Evolutionary conservation across 92 coral and sea anemone genomes (phyloP), one percentile per base, ranked within the genome.

Genomic region (Siderastrea siderea): DNA sequence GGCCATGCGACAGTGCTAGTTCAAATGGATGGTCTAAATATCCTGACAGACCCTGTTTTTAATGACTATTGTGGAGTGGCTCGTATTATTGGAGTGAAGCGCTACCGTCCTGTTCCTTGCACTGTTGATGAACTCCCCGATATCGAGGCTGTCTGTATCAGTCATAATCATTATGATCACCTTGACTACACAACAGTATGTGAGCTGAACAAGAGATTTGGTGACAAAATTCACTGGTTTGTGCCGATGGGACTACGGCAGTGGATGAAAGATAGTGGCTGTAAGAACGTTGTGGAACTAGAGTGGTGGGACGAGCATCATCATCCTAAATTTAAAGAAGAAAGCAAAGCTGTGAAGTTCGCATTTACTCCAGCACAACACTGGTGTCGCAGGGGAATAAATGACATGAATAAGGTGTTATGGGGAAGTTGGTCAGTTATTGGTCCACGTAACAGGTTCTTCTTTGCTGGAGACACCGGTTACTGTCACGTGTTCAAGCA

Each of bases 351-450:
- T 7, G 94, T 92, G 2, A 83, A 81, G 76, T 95, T 97, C 81
- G 94, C 86, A 7, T 93, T 97, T 53, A 96, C 98, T 8, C 99
- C 99, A 47, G 91, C 99, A 2, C 96, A 97, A 71, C 99, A 97
- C 51, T 97, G 99, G 99, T 97, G 99, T 65, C 92, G 93, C 52
- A 75, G 99, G 73, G 90, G 89, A 66, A 14, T 87, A n/a, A 87
- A 70, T 76, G 99, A 97, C 80, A 83, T 57, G 6, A 97, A 97
- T 82, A 78, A 76, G 71, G 99, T 95, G 8, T 84, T 97, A 12
- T 97, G 99, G 99, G 99, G 99, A 10, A 97, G 99, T 52, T 97
- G 99, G 99, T 83, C 94, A 7, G 86, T 97, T 11, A 73, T 95
- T 82, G 99, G 99, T 7, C 93, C 98, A 79, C 87, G 85, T 26